Base-by-base conservation (phyloP, 1,140 invertebrate genomes). In the Orussus abietinus region DNA sequence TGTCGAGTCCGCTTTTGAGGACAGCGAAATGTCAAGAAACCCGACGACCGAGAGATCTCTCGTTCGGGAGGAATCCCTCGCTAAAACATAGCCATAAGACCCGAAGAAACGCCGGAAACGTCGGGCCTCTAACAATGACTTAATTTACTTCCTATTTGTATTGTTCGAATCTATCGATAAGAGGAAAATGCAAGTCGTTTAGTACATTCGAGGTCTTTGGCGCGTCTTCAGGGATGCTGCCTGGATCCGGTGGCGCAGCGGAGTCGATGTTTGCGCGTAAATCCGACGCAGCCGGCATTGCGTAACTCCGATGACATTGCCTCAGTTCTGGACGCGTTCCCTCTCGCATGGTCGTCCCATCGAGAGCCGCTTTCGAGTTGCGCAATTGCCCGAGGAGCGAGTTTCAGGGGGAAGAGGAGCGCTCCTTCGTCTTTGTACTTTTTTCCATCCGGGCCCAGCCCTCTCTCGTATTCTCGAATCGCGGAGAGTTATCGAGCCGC, bases 221-320 rank as follows among this genome's bases (percentile, higher is more conserved):
- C 15, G 10, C 5, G 10, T 11, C 29, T 5, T 21, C 10, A 18
- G 6, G 22, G 25, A 38, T 29, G 30, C 30, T 46, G 33, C 43
- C 9, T 11, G 29, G 38, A n/a, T n/a, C n/a, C 35, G n/a, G 40
- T 45, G 26, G 22, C 31, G 51, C 52, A 42, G 43, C 34, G 52
- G 45, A 59, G 50, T 45, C 30, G 14, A 36, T 40, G 43, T 19
- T 19, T 39, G 39, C 18, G 45, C 43, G 44, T 52, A 44, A 48
- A 54, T 30, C 41, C 38, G 45, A 51, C 21, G 15, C 17, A 22
- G 28, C 34, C 18, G 42, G 33, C 41, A 57, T 64, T 66, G 65
- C 57, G 56, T 57, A 66, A 66, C 55, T 66, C 64, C 53, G 58
- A 63, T 65, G 60, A 64, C 64, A 66, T 64, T 66, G 62, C 55